Percentiles rank a stretch among this genome's conserved stretches.
Evolutionary conservation across 1,140 invertebrate genomes (phyloP).

Genomic region (Meloidogyne chitwoodi): DNA sequence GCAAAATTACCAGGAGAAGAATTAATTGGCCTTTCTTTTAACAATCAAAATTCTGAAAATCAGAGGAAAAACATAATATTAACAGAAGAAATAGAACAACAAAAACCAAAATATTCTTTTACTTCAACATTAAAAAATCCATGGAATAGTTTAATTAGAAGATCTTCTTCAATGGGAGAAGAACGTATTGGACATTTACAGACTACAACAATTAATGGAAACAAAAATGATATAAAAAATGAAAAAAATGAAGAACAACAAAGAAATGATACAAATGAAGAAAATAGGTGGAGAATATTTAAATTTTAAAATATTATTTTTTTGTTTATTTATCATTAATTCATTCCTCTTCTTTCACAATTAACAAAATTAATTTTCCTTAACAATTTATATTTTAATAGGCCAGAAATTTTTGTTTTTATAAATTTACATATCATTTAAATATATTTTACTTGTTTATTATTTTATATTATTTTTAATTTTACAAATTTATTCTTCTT

Average conservation of each 20-base stretch:
- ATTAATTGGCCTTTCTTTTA: not conserved
- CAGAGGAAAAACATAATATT: not conserved
- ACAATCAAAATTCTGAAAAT: too few relatives aligned
- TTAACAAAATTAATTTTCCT: not conserved
- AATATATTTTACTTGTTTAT: not conserved
- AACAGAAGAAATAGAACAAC: not conserved
- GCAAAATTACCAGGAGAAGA: slow-evolving; percentile 37
- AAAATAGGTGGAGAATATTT: not conserved
- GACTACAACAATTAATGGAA: too few relatives aligned
- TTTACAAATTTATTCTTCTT: not conserved
- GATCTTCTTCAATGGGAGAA: slow-evolving; percentile 19
- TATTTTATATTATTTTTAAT: not conserved
- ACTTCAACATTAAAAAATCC: not conserved
- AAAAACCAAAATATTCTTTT: slow-evolving; percentile 1
- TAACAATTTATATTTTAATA: not conserved
- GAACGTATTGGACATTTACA: not conserved
- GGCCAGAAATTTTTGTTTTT: not conserved
- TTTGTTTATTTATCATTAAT: not conserved
- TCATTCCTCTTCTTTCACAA: not conserved
- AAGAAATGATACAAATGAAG: not conserved
- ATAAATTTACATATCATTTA: not conserved
- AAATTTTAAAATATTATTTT: not conserved
- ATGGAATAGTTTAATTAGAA: slow-evolving; percentile 7
- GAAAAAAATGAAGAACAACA: not conserved
- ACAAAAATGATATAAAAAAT: not conserved